These are phyloP conservation scores for Acipenser transmontanus DNA, from an alignment of 2,797 vertebrate genomes.

Conservation along the genomic window DNA sequence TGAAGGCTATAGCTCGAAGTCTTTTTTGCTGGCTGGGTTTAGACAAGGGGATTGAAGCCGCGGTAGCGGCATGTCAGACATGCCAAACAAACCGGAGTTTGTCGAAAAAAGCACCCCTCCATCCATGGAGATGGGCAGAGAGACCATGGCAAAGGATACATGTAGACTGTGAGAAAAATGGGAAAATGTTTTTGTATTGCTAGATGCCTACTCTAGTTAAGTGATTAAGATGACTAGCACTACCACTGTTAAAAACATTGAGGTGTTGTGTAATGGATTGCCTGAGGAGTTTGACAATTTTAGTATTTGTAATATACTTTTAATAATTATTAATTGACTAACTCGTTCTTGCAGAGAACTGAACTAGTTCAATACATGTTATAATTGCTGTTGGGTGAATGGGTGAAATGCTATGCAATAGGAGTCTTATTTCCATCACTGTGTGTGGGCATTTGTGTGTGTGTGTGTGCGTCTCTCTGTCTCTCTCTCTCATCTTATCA, in stretches of 20 bases:
- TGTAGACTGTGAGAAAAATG: neutral
- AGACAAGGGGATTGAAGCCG: neutral
- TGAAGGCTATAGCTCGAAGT: neutral
- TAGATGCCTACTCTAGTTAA: neutral
- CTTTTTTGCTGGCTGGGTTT: neutral
- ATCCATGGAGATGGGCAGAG: neutral
- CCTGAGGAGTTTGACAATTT: too few species aligned
- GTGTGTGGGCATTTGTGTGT: too few species aligned
- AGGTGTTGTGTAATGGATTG: neutral
- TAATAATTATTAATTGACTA: too few species aligned
- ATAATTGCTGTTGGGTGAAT: too few species aligned
- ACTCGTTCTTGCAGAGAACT: too few species aligned
- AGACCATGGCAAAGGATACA: neutral
- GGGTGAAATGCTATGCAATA: too few species aligned
- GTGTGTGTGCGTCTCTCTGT: too few species aligned
- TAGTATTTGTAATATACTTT: too few species aligned
- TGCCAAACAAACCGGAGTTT: neutral
- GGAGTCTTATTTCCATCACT: too few species aligned
- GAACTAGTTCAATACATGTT: too few species aligned
- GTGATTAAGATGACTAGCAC: neutral
- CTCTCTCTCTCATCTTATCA: too few species aligned
- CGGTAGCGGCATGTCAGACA: neutral
- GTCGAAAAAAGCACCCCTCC: neutral
- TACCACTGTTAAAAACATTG: neutral
- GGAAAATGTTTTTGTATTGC: neutral